Evolutionary conservation across 2,797 vertebrate species (phyloP), one percentile per base, ranked within the genome.

Genomic region (Poeciliopsis gracilis): DNA sequence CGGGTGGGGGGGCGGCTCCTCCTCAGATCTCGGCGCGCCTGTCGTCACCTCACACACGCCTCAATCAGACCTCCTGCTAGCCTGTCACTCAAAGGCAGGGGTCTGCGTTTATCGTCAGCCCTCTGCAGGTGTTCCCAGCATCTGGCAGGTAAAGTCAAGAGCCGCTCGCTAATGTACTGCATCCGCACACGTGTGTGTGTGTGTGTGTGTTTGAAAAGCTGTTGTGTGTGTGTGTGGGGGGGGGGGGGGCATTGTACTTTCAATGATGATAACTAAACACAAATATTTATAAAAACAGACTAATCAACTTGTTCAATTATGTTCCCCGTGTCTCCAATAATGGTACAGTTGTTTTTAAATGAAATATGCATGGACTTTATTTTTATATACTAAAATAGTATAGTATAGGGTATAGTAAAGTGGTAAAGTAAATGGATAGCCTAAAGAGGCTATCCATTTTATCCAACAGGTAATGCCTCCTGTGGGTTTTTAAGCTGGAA

Each of bases 1-100:
- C 53, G 73, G 43, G 33, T 36, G 23, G 0, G 30, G 82, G 16
- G 90, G 5, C 5, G 85, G 89, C 91, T 92, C 88, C 87, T 87
- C 79, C 86, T 95, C 90, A 94, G 94, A 96, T 95, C 91, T 91
- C 80, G 33, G 82, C 69, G 18, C 0, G 36, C 90, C 93, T 94
- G 93, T 96, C 95, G 89, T 92, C 95, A 71, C 90, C 92, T 73
- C 88, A 89, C 79, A 92, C 90, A 92, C 92, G 88, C 92, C 91
- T 96, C 95, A 94, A 91, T 96, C 95, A 95, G 91, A 87, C 91
- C 93, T 93, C 88, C 86, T 94, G 92, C 92, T 88, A 71, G 28
- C 82, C 92, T 78, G 93, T 92, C 95, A 94, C 76, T 95, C 95
- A 93, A 70, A 38, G 82, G 36, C 3, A 28, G 78, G 72, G 93